These are phyloP conservation scores for Philopotamus ludificatus DNA, from an alignment of 1,140 invertebrate species.

Conservation along the genomic window DNA sequence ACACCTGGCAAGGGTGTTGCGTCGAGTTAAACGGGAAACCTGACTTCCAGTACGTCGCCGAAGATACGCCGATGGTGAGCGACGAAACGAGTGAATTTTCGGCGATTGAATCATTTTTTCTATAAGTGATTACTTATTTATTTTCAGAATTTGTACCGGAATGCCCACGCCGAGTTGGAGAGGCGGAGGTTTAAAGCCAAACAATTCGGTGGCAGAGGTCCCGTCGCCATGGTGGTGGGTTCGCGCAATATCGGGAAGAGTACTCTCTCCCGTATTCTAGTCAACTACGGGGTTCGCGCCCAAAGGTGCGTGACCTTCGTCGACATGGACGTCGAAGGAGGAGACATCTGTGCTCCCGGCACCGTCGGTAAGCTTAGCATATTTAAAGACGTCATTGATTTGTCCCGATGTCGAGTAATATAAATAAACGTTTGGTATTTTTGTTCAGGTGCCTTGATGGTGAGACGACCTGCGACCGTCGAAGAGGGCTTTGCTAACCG, in stretches of 20 bases:
- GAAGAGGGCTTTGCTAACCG: conserved; percentile 92
- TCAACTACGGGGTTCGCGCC: conserved; percentile 92
- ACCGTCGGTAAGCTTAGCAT: conserved; percentile 67
- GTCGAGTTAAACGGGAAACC: conserved; percentile 82
- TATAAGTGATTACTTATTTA: too few relatives aligned
- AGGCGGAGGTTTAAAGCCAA: conserved; percentile 79
- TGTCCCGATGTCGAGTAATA: neutral
- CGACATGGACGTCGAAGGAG: conserved; percentile 96
- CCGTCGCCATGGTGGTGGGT: conserved; percentile 89
- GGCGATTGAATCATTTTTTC: too few relatives aligned
- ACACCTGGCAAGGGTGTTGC: conserved; percentile 92
- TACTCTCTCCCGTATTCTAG: conserved; percentile 82
- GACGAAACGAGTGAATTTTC: neutral
- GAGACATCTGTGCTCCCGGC: conserved; percentile 88
- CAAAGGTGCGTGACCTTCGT: conserved; percentile 85
- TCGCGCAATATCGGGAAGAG: conserved; percentile 96
- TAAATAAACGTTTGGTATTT: conserved; percentile 18
- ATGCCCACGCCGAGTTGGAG: conserved; percentile 93
- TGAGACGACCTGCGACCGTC: conserved; percentile 87
- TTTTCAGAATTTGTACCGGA: conserved; percentile 76
- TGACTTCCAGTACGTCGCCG: conserved; percentile 90
- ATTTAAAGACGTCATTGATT: too few relatives aligned
- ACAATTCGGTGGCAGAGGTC: conserved; percentile 70
- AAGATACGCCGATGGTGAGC: conserved; percentile 90
- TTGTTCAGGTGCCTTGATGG: conserved; percentile 72